Evolutionary conservation across 1,140 invertebrate species (phyloP).

Genomic region (Arion vulgaris): DNA sequence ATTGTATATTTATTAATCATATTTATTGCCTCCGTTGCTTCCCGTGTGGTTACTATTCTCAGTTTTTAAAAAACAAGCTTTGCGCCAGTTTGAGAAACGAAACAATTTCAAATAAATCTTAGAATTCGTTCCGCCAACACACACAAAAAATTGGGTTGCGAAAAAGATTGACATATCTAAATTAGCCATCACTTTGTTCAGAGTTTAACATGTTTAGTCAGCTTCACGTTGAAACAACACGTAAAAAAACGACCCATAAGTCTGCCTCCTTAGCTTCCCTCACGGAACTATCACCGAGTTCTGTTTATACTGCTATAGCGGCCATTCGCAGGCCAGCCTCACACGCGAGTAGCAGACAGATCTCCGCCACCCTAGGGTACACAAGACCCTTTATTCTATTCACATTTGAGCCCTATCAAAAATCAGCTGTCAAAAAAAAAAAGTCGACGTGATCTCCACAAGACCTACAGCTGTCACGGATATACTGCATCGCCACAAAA

Average conservation of each 20-base stretch:
- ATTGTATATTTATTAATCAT: no score
- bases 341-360: constrained; percentile 9
- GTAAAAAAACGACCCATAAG: neutral
- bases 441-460: constrained; percentile 8
- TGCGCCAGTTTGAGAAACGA: no score
- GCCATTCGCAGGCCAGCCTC: neutral
- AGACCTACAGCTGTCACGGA: constrained; percentile 18
- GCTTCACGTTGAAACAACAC: constrained; percentile 27
- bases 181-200: constrained; percentile 9
- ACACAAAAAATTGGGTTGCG: no score
- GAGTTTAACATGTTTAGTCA: constrained; percentile 22
- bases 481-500: neutral
- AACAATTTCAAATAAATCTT: no score
- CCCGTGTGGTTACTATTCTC: no score
- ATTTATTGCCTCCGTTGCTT: no score
- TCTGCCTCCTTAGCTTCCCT: neutral
- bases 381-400: neutral
- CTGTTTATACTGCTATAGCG: constrained; percentile 27
- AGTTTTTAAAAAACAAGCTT: no score
- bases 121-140: no score
- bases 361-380: constrained; percentile 3
- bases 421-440: constrained; percentile 25
- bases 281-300: neutral
- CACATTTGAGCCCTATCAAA: constrained; percentile 29
- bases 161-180: neutral